Conservation (phyloP, 2,797 vertebrate genomes). For the Brachyalestes nurse region DNA sequence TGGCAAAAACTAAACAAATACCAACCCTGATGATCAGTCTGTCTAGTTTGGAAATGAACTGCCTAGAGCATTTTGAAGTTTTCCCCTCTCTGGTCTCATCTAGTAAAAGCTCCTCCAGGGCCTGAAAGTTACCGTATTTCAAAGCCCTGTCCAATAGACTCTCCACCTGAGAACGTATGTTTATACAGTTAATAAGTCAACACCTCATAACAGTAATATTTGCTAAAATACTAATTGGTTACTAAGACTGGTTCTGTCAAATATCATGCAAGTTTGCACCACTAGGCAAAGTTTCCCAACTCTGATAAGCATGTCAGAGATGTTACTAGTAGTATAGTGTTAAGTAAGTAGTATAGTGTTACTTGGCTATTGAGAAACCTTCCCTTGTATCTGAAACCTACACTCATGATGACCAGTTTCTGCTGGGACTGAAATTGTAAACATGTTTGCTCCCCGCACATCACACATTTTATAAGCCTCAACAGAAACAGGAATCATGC, state of each 20-base stretch:
- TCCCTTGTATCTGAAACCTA: not conserved
- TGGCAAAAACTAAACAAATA: not conserved
- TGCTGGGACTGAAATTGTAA: not conserved
- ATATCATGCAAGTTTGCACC: not conserved
- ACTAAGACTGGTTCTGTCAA: not conserved
- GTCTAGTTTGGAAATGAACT: conserved; percentile 88
- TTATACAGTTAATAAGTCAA: not conserved
- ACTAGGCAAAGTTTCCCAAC: not conserved
- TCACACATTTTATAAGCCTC: not conserved
- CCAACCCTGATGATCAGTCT: conserved; percentile 86
- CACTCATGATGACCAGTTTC: not conserved
- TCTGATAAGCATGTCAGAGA: not conserved
- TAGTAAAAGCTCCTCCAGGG: conserved; percentile 80
- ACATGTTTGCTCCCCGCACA: not conserved
- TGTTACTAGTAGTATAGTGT: too few species aligned
- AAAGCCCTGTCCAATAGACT: conserved; percentile 82
- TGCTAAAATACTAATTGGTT: not conserved
- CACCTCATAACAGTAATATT: not conserved
- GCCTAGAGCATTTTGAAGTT: conserved; percentile 84
- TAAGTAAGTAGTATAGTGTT: not conserved
- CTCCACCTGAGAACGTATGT: conserved; percentile 77
- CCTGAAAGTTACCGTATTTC: conserved; percentile 76
- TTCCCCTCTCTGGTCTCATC: conserved; percentile 66
- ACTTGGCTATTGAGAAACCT: not conserved
- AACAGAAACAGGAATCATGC: not conserved